Evolutionary conservation across 2,113 vertebrate genomes (phyloP).

Genomic region (Ammospiza nelsoni): DNA sequence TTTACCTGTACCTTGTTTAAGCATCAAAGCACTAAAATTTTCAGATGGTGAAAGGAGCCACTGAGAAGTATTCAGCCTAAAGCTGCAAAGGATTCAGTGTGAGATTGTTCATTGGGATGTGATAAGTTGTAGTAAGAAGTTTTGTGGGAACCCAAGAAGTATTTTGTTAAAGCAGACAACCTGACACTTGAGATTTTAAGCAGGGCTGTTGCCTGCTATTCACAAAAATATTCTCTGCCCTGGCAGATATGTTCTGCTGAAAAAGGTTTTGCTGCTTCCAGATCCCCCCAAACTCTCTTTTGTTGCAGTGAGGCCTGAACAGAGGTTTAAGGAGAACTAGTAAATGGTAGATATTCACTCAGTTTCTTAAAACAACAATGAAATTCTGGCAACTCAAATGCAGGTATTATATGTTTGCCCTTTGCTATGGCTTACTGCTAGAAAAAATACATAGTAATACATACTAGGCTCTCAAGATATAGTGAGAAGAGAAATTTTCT

Average conservation of each 20-base stretch:
- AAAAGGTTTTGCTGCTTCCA: neutral
- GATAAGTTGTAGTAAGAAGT: neutral
- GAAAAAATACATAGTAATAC: neutral
- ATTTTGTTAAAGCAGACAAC: neutral
- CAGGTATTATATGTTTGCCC: neutral
- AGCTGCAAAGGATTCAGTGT: neutral
- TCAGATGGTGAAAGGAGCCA: neutral
- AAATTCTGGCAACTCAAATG: neutral
- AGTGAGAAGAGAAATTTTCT: too few relatives aligned
- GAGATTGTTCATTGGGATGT: neutral
- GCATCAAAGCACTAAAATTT: neutral
- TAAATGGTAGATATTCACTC: neutral
- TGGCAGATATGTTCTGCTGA: neutral
- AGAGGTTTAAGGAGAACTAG: neutral
- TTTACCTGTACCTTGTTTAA: neutral
- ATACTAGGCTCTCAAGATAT: neutral
- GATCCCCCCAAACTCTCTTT: neutral
- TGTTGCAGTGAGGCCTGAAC: neutral
- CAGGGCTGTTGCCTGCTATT: neutral
- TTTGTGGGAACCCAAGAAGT: neutral
- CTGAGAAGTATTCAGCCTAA: neutral
- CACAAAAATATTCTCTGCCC: neutral
- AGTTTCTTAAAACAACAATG: neutral
- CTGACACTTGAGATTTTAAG: neutral
- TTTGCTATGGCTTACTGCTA: neutral